Base-by-base conservation (phyloP, 2,888 invertebrate genomes). In the Eupithecia abbreviata region DNA sequence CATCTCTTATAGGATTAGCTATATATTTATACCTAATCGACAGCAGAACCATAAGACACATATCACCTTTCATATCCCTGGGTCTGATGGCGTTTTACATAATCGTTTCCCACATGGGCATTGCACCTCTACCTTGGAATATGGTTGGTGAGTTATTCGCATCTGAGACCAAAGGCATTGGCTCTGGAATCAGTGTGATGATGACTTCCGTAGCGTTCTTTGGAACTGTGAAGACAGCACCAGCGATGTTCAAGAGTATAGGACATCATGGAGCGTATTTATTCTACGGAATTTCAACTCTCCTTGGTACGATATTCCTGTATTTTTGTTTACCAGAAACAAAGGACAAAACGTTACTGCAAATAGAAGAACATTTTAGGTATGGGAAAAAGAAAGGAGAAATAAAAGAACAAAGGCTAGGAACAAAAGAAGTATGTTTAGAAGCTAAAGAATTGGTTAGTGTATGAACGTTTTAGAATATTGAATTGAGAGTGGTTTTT, bases 81-180 rank as follows among this genome's bases (percentile, higher is more conserved):
- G 88, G 96, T 81, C 88, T 96, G 84, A 90, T 96, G 87, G 90
- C 96, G 80, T 86, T 93, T 18, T 96, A 96, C 82, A 96, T 96
- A 51, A 90, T 95, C 10, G 96, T 96, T 72, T 95, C 96, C 6
- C 95, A 96, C 76, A 89, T 96, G 73, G 97, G 97, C 7, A 91
- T 96, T 73, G 92, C 96, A 15, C 96, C 97, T 0, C 85, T 97
- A 72, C 97, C 97, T 0, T 97, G 97, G 96, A 96, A 97, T 77
- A 96, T 97, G 96, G 96, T 97, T 49, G 97, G 97, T 0, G 97
- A 97, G 90, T 90, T 97, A 7, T 97, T 97, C 85, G 96, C 97
- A 2, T 95, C 96, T 10, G 95, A 95, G 81, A 95, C 96, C 3
- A 95, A 96, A 77, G 97, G 97, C 0, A 85, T 96, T n/a, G 97